phyloP scores from a whole-genome alignment of 2,797 vertebrate genomes.

The Hapalemur alaotrensis region DNA sequence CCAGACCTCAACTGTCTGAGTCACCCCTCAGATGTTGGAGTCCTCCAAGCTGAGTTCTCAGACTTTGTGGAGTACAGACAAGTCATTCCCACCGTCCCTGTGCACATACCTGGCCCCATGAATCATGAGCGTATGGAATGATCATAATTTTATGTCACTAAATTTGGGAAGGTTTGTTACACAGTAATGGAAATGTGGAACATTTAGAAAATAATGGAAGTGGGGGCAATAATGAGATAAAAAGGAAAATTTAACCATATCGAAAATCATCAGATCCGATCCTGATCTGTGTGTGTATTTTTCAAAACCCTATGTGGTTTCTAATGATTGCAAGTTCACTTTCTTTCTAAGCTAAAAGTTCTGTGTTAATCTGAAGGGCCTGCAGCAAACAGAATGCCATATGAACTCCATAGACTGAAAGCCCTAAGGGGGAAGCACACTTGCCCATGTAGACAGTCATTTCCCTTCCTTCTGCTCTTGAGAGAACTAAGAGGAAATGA shows the following conservation, averaged over 20 bases:
- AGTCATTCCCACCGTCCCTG: neutral
- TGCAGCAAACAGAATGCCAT: neutral
- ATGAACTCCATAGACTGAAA: neutral
- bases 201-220: conserved; percentile 5
- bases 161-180: neutral
- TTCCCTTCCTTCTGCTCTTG: conserved; percentile 18
- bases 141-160: neutral
- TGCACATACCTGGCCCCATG: neutral
- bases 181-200: neutral
- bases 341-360: conserved; percentile 18
- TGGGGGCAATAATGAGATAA: neutral
- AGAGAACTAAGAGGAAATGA: conserved; percentile 17
- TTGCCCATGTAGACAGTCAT: neutral
- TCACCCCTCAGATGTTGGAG: neutral
- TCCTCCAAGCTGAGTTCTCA: neutral
- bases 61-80: neutral
- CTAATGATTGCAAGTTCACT: neutral
- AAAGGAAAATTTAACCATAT: neutral
- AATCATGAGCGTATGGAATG: neutral
- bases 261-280: neutral
- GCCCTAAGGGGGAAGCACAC: neutral
- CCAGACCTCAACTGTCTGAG: neutral
- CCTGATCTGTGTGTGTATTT: neutral
- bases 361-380: neutral
- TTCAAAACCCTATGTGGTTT: neutral